Evolutionary conservation across 64 coral and sea anemone species (phyloP).

Genomic region (Cladopsammia gracilis): DNA sequence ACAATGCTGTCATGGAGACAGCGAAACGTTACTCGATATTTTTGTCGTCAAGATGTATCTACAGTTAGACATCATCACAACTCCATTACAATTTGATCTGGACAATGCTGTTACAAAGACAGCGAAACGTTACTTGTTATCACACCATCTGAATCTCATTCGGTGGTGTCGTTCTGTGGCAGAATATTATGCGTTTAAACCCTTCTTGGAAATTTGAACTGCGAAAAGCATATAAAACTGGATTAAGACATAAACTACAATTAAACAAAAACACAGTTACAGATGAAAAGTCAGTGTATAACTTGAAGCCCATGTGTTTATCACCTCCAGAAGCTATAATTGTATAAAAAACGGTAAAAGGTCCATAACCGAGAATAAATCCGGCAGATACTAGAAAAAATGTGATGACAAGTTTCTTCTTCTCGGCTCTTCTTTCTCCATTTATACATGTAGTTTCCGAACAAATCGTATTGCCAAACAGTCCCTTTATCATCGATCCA

Average conservation of each 20-base stretch:
- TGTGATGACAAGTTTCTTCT: too few species aligned
- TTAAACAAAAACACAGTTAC: background rate
- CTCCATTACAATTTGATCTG: too few species aligned
- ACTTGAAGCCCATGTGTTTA: background rate
- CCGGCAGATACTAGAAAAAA: background rate
- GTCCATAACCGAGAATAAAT: background rate
- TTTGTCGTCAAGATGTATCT: too few species aligned
- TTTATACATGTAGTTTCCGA: slow-evolving; percentile 14
- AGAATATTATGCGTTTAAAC: background rate
- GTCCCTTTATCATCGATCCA: slow-evolving; percentile 44
- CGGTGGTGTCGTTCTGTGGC: background rate
- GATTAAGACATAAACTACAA: background rate
- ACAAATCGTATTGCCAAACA: slow-evolving; percentile 54
- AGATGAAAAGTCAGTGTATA: background rate
- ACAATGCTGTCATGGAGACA: too few species aligned
- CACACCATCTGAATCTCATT: background rate
- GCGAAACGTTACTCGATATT: too few species aligned
- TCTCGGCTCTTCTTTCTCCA: background rate
- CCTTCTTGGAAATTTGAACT: background rate
- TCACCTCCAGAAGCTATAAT: background rate
- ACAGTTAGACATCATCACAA: too few species aligned
- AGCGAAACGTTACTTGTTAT: background rate
- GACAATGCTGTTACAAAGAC: too few species aligned
- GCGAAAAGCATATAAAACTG: background rate
- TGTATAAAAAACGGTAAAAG: background rate